phyloP scores from a whole-genome alignment of 2,797 vertebrate species.

The Notamacropus eugenii region DNA sequence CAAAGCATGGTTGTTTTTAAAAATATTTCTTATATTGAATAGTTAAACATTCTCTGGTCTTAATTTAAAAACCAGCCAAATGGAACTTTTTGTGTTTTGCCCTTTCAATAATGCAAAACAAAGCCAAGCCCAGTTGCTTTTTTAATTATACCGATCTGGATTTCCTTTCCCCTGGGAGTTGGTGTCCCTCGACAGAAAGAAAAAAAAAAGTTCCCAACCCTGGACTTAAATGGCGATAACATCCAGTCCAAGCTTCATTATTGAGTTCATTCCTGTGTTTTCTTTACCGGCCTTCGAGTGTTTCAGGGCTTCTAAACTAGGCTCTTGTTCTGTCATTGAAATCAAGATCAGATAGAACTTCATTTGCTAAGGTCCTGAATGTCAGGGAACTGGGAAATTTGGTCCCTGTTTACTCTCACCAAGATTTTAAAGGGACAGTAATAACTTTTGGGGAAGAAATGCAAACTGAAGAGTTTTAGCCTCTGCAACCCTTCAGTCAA shows the following conservation, averaged over 20 bases:
- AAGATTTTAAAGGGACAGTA: background rate
- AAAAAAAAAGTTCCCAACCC: background rate
- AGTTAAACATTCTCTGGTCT: background rate
- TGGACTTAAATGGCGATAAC: background rate
- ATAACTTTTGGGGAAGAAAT: background rate
- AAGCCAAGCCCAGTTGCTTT: background rate
- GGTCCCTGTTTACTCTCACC: background rate
- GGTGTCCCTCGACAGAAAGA: background rate
- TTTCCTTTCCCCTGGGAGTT: background rate
- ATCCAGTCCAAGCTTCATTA: background rate
- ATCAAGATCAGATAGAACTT: background rate
- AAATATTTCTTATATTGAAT: background rate
- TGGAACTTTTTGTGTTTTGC: constrained; percentile 3
- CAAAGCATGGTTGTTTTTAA: background rate
- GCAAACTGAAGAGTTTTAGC: background rate
- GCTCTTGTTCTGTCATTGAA: background rate
- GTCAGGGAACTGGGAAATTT: background rate
- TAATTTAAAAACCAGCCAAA: constrained; percentile 5
- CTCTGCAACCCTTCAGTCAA: background rate
- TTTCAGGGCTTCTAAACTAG: background rate
- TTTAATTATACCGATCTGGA: background rate
- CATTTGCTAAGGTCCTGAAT: background rate
- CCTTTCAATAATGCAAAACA: background rate
- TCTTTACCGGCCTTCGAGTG: background rate
- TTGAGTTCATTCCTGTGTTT: background rate